Conservation (phyloP, 2,113 vertebrate genomes). For the Morphnarchus princeps region DNA sequence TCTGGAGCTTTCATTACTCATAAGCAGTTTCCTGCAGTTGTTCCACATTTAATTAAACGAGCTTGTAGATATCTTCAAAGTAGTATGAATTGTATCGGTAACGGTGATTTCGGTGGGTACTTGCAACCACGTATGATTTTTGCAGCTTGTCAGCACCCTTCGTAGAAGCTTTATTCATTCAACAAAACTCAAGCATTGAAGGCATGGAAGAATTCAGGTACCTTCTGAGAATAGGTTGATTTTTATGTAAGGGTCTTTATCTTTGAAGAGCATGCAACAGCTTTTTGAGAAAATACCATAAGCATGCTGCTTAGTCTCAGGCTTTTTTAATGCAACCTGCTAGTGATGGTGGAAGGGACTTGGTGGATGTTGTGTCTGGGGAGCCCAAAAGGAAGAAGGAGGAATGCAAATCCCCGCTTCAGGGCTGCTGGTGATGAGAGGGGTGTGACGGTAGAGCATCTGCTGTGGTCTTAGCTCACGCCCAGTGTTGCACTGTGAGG, state of each 20-base stretch:
- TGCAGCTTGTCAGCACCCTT: background rate
- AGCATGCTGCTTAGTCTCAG: background rate
- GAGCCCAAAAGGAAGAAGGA: background rate
- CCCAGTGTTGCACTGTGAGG: background rate
- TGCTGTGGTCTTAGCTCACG: background rate
- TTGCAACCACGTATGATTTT: background rate
- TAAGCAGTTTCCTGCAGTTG: background rate
- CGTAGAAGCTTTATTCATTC: background rate
- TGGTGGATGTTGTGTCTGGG: background rate
- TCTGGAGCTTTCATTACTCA: slow-evolving; percentile 21
- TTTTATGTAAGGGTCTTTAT: background rate
- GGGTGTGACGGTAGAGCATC: background rate
- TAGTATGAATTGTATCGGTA: background rate
- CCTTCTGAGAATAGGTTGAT: background rate
- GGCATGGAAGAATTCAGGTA: background rate
- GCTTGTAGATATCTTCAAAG: background rate
- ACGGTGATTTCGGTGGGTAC: background rate
- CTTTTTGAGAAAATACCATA: background rate
- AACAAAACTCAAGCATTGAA: background rate
- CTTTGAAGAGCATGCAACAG: background rate
- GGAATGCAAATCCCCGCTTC: background rate
- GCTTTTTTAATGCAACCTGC: background rate
- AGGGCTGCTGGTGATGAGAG: background rate
- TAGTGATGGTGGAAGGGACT: background rate
- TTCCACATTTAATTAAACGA: background rate